Evolutionary conservation across 2,113 vertebrate genomes (phyloP), one percentile per base, ranked within the genome.

Genomic region (Anhinga anhinga): DNA sequence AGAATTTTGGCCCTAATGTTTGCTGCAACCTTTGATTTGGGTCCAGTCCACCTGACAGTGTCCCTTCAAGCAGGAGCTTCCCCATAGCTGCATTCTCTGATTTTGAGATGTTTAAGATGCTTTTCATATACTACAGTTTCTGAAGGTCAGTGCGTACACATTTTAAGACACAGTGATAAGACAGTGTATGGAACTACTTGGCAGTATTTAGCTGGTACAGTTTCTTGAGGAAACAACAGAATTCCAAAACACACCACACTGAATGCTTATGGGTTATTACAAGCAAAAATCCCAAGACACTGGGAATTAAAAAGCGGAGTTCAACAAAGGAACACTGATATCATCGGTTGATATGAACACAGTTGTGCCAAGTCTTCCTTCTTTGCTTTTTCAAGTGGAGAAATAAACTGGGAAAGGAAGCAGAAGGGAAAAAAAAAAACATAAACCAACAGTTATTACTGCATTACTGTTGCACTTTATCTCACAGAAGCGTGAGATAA

Each of bases 171-270:
- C 92, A 92, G 95, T 93, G 84, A 97, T 94, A 91, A 90, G 92
- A 95, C 90, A 95, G 95, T 93, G 62, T 89, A 97, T 97, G 95
- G 97, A 97, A 98, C 90, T 96, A 96, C 93, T 96, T 97, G 97
- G 97, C 97, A 98, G 96, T 98, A 97, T 96, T 97, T 94, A 98
- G 96, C 96, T 98, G 97, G 97, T 96, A 97, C 95, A 94, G 89
- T 96, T 97, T 97, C 94, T 97, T 93, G 94, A 94, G 96, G 92
- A 91, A 97, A 97, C 95, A 95, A 96, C 87, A 96, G 93, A 96
- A 95, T 95, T 96, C 95, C 93, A 94, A 97, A 97, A 92, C 80
- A 95, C 96, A 97, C 56, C 89, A 96, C 95, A 96, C 73, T 42
- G 83, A 97, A 97, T 96, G 94, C 95, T 94, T 95, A 97, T 93